Conservation (phyloP, 2,888 invertebrate species). For the Amblyjoppa fuscipennis region DNA sequence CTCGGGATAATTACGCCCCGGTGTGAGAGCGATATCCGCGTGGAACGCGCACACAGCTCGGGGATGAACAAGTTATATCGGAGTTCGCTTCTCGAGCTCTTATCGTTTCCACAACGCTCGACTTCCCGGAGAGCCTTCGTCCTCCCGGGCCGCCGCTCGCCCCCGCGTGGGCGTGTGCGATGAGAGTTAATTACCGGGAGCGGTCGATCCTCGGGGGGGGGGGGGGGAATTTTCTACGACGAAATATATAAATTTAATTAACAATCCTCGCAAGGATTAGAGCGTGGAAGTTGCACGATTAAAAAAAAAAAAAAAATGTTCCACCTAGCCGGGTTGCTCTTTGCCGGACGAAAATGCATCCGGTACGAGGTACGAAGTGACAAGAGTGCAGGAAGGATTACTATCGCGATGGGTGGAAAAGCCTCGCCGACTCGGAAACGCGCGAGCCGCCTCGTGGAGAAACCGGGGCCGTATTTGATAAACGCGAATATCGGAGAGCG, state of each 20-base stretch:
- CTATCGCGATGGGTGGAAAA: constrained; percentile 56
- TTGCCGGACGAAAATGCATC: constrained; percentile 8
- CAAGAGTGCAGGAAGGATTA: constrained; percentile 51
- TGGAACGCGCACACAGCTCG: constrained; percentile 47
- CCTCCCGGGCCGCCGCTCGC: constrained; percentile 43
- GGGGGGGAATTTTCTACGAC: constrained; percentile 26
- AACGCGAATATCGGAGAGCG: constrained; percentile 51
- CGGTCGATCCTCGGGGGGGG: constrained; percentile 29
- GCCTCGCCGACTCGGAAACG: constrained; percentile 24
- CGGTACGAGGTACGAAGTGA: not conserved
- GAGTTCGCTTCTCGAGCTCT: constrained; percentile 73
- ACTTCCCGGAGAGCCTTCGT: constrained; percentile 69
- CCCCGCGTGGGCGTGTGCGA: constrained; percentile 40
- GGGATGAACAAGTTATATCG: constrained; percentile 72
- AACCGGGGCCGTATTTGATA: constrained; percentile 62
- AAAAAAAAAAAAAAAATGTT: not conserved
- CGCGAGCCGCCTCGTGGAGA: constrained; percentile 13
- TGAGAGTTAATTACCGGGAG: constrained; percentile 59
- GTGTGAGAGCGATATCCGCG: constrained; percentile 40
- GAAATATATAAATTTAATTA: constrained; percentile 41
- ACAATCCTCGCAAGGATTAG: constrained; percentile 1
- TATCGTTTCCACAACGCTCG: constrained; percentile 74
- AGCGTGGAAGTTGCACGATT: not conserved
- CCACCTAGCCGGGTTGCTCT: not conserved
- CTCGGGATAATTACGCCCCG: constrained; percentile 46